Evolutionary conservation across 2,888 invertebrate species (phyloP).

Genomic region (Timema podura): DNA sequence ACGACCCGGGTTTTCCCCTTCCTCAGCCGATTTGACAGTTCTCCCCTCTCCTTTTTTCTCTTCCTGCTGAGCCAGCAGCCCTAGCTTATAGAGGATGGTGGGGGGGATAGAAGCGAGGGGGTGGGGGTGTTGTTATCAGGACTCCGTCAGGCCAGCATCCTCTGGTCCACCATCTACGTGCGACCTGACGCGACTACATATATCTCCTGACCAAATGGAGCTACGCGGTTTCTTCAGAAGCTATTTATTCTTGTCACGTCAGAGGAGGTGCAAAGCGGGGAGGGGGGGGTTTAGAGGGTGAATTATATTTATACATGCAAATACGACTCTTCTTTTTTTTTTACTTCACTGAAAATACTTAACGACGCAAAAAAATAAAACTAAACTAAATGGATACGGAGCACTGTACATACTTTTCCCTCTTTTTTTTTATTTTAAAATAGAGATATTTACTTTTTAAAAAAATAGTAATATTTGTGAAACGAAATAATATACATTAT

Average conservation of each 20-base stretch:
- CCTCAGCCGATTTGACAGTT: not conserved
- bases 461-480: no score
- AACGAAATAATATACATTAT: no score
- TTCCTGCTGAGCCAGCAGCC: slow-evolving; percentile 6
- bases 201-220: slow-evolving; percentile 14
- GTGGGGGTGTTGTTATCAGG: slow-evolving; percentile 1
- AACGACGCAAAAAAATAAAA: not conserved
- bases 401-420: not conserved
- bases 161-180: no score
- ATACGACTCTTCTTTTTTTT: no score
- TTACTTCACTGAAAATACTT: not conserved
- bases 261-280: no score
- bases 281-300: no score
- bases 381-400: not conserved
- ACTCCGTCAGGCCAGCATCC: not conserved
- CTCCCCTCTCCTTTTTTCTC: not conserved
- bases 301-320: no score
- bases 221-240: not conserved
- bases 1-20: not conserved
- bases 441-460: no score
- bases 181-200: slow-evolving; percentile 8
- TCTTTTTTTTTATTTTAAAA: no score
- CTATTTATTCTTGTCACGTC: no score
- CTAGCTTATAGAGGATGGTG: slow-evolving; percentile 13
- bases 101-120: slow-evolving; percentile 9